phyloP scores from a whole-genome alignment of 2,888 invertebrate genomes.

The Clepsis dumicolana region DNA sequence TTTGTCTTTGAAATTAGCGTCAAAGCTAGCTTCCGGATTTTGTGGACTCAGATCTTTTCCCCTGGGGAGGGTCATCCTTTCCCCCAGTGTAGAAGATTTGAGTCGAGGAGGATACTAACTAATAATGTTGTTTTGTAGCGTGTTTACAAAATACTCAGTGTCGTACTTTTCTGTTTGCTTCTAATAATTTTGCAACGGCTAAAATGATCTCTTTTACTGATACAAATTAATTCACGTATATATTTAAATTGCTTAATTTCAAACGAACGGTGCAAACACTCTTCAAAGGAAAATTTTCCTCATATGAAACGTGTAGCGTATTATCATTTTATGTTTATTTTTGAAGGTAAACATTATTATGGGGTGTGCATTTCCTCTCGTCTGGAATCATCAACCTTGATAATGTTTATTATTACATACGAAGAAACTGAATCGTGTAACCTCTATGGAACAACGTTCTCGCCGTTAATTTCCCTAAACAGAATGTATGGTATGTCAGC shows the following conservation, averaged over 20 bases:
- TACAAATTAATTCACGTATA: not conserved
- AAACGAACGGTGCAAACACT: not conserved
- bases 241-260: not conserved
- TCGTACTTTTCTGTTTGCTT: not conserved
- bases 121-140: not conserved
- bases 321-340: conserved; percentile 9
- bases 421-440: too few relatives aligned
- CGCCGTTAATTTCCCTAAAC: too few relatives aligned
- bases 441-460: too few relatives aligned
- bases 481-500: too few relatives aligned
- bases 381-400: not conserved
- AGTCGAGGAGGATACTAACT: too few relatives aligned
- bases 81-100: too few relatives aligned
- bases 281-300: conserved; percentile 1
- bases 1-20: too few relatives aligned
- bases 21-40: too few relatives aligned
- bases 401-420: not conserved
- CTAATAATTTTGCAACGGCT: not conserved
- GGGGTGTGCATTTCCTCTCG: not conserved
- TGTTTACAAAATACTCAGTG: not conserved
- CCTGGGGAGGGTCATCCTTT: too few relatives aligned
- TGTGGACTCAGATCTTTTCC: too few relatives aligned
- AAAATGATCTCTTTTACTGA: not conserved
- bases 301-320: conserved; percentile 9
- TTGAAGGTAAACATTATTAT: not conserved